Conservation (phyloP, 1,140 invertebrate species). For the Drosophila carrolli region DNA sequence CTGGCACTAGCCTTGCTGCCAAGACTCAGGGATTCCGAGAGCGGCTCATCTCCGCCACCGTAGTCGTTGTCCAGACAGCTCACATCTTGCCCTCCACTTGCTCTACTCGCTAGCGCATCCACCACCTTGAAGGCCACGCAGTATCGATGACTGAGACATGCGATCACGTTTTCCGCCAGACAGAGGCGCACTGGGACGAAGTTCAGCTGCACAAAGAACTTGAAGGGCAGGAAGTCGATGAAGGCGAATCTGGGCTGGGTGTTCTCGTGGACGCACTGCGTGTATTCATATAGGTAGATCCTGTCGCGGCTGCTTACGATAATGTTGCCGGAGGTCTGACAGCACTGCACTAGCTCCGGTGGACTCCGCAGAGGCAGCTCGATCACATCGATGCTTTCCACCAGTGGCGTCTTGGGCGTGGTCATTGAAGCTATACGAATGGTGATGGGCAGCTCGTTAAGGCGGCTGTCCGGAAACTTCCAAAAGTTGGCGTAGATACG, state of each 20-base stretch:
- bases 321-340: conserved; percentile 78
- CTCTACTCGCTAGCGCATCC: conserved; percentile 62
- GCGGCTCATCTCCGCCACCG: conserved; percentile 62
- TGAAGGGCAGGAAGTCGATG: conserved; percentile 81
- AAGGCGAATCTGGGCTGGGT: conserved; percentile 79
- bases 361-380: conserved; percentile 77
- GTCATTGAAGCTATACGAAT: conserved; percentile 83
- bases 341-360: conserved; percentile 78
- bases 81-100: conserved; percentile 25
- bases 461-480: conserved; percentile 77
- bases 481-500: conserved; percentile 83
- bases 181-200: conserved; percentile 73
- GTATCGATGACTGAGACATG: conserved; percentile 77
- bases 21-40: conserved; percentile 73
- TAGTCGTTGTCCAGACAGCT: conserved; percentile 76
- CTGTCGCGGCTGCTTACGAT: conserved; percentile 80
- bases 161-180: conserved; percentile 79
- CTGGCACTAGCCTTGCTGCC: conserved; percentile 73
- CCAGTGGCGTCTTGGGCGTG: conserved; percentile 76
- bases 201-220: conserved; percentile 81
- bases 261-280: conserved; percentile 78
- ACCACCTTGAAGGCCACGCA: conserved; percentile 82
- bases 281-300: conserved; percentile 82
- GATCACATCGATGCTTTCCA: conserved; percentile 81
- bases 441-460: conserved; percentile 78